A percentile compares a stretch with the other conserved stretches of the same genome.
phyloP scores from a whole-genome alignment of 2,113 vertebrate species.

The Eleginops maclovinus region DNA sequence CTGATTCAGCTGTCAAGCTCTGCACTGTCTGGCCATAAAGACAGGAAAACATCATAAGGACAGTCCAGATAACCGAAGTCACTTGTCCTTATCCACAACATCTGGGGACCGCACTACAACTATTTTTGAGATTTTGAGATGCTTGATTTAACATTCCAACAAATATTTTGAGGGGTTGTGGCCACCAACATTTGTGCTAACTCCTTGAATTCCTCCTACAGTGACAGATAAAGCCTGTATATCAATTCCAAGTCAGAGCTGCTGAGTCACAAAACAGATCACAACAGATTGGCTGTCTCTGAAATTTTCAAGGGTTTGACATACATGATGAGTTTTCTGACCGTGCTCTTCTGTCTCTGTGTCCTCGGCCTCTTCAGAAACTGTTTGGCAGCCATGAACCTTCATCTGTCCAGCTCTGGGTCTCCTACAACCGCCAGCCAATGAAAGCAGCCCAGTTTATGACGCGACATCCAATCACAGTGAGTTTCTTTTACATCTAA shows the following conservation, averaged over 20 bases:
- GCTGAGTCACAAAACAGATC: background rate
- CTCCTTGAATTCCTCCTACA: background rate
- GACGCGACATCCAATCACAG: conserved; percentile 94
- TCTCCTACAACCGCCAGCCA: conserved; percentile 96
- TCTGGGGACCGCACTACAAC: background rate
- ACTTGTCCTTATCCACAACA: background rate
- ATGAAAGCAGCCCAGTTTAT: conserved; percentile 94
- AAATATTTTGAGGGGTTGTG: background rate
- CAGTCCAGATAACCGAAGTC: background rate
- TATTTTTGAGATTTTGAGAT: too few relatives aligned
- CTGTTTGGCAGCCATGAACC: conserved; percentile 84
- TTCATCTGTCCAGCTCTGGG: conserved; percentile 94
- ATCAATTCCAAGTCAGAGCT: background rate
- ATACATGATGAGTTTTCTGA: conserved; percentile 2
- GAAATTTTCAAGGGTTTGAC: background rate
- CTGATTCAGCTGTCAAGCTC: conserved; percentile 9
- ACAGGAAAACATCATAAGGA: conserved; percentile 18
- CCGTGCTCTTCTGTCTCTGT: background rate
- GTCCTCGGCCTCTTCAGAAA: conserved; percentile 79
- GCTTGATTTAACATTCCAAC: background rate
- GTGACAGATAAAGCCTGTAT: background rate
- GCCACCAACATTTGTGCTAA: background rate
- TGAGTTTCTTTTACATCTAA: conserved; percentile 76
- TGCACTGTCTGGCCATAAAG: background rate
- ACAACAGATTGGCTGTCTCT: background rate